Evolutionary conservation across 92 coral and sea anemone species (phyloP).

Genomic region (Phenganax stokvisi): DNA sequence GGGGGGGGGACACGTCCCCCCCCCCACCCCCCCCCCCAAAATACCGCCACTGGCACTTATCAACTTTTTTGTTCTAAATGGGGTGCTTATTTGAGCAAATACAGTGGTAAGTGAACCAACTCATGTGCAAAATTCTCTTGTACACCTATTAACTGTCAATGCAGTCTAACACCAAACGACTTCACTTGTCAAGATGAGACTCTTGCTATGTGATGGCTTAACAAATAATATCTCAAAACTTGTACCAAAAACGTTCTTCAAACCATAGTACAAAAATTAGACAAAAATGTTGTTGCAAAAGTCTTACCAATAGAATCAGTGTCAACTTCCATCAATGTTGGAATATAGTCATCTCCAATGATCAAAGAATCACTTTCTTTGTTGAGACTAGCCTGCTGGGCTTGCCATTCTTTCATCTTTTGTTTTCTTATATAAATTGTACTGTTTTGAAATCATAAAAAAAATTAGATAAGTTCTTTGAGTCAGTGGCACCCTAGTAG

Average conservation of each 20-base stretch:
- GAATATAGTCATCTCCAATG: constrained; percentile 77
- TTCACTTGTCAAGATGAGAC: no score
- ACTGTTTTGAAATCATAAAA: neutral
- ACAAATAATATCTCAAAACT: neutral
- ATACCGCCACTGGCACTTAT: no score
- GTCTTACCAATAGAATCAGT: constrained; percentile 80
- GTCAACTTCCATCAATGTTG: constrained; percentile 93
- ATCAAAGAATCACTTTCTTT: constrained; percentile 30
- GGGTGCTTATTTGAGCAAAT: no score
- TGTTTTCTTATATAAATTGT: constrained; percentile 34
- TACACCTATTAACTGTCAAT: no score
- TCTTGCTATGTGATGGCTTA: neutral
- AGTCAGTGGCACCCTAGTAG: no score
- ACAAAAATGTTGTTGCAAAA: neutral
- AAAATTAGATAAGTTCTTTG: no score
- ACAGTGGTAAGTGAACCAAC: no score
- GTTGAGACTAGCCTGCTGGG: constrained; percentile 11
- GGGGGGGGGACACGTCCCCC: no score
- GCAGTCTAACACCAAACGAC: no score
- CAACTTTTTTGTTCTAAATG: no score
- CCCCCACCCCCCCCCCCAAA: no score
- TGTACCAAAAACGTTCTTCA: neutral
- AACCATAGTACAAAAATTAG: neutral
- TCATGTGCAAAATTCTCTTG: no score
- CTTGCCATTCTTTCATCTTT: constrained; percentile 31